Base-by-base conservation (phyloP, 37 sponge, comb jelly and placozoan genomes). In the Amphimedon queenslandica region DNA sequence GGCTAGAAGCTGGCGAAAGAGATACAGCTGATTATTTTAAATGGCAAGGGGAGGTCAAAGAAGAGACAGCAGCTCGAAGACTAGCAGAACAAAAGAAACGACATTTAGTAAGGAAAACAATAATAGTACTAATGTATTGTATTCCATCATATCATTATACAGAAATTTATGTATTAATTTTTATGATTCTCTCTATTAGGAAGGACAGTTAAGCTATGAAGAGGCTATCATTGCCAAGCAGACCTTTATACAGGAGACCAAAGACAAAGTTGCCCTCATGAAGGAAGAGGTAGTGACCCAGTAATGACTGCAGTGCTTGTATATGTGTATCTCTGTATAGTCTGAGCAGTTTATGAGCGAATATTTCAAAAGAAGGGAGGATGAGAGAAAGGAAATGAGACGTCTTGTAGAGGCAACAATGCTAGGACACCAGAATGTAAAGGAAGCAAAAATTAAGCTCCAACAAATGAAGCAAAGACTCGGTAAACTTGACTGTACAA, bases 201-300 rank as follows among this genome's bases (percentile, higher is more conserved):
- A 88, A 37, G 95, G 95, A 0, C 83, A 83, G 40, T 36, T 97
- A 37, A 94, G 87, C 70, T 88, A 94, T 60, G 98, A 97, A 64
- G 98, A 94, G 58, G 98, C 98, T 2, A 97, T 94, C 63, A 81
- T 97, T 63, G 92, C 98, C 11, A 88, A 71, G 40, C 89, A 90
- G 83, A 80, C 55, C 37, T 70, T 67, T 67, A 61, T 80, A 32
- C 60, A 83, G 34, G 81, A 82, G 32, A 92, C 66, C 42, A 82
- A 64, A 36, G 74, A 78, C 65, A 82, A 69, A 18, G 95, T 86
- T 18, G 37, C 77, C 60, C 58, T 30, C 29, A 35, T 94, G 82
- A 94, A 92, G 74, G 92, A 88, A 38, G 87, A 97, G 76, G 84
- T 78, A n/a, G n/a, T n/a, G n/a, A n/a, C n/a, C n/a, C n/a, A n/a